Evolutionary conservation across 2,113 vertebrate genomes (phyloP).

Genomic region (Ivindomyrus marchei): DNA sequence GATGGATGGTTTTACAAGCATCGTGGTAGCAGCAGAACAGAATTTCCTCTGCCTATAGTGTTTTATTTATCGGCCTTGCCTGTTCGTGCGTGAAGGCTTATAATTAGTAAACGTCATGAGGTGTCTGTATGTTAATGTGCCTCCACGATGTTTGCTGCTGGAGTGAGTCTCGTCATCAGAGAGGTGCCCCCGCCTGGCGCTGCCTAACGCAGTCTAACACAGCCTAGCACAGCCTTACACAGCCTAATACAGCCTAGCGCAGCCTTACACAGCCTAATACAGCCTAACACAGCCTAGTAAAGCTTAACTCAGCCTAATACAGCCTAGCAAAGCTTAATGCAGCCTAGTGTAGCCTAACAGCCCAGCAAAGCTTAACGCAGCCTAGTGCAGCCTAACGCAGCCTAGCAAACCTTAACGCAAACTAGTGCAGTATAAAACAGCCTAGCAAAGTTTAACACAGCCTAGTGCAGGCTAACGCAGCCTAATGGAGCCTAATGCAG

Average conservation of each 20-base stretch:
- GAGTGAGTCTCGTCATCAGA: neutral
- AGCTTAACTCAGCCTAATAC: too few species aligned
- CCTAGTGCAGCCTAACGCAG: too few species aligned
- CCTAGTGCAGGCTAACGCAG: too few species aligned
- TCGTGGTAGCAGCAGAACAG: neutral
- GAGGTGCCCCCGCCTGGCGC: neutral
- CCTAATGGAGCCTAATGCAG: too few species aligned
- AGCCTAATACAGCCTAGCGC: neutral
- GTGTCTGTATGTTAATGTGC: neutral
- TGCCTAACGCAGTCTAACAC: neutral
- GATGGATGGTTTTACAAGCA: neutral
- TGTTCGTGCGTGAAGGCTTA: neutral
- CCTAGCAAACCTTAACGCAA: too few species aligned
- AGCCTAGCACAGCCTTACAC: too few species aligned
- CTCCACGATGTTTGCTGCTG: neutral
- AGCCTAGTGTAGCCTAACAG: too few species aligned
- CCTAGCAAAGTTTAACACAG: too few species aligned
- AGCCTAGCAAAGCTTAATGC: too few species aligned
- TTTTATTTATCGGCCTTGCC: neutral
- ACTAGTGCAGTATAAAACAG: too few species aligned
- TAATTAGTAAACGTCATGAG: neutral
- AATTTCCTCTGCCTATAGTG: neutral
- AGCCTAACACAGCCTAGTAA: neutral
- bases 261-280: neutral
- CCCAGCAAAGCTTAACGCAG: too few species aligned